A percentile compares a stretch with the other conserved stretches of the same genome.
Conservation (phyloP, 2,888 invertebrate genomes). For the Epirrhoe tristata region DNA sequence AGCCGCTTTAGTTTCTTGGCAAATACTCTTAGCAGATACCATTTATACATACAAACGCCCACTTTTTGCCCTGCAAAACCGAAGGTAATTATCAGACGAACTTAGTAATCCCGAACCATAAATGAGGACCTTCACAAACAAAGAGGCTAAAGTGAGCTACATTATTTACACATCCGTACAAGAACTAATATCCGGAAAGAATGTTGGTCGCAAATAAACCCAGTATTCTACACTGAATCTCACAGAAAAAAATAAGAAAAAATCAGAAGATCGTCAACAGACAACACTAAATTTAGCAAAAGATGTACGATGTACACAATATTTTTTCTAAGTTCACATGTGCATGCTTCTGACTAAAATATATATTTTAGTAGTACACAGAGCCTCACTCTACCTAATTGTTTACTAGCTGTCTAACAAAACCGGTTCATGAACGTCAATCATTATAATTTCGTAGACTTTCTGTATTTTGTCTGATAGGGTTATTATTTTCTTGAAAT, state of each 20-base stretch:
- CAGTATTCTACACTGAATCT: slow-evolving; percentile 42
- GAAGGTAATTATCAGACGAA: slow-evolving; percentile 2
- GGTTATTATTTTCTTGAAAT: too few species aligned
- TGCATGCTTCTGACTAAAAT: background rate
- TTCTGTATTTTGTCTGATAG: too few species aligned
- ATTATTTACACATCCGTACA: slow-evolving; percentile 74
- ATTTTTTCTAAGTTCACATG: background rate
- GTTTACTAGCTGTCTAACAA: slow-evolving; percentile 65
- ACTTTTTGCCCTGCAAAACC: background rate
- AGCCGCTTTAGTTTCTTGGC: too few species aligned
- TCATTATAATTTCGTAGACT: too few species aligned
- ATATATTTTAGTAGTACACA: slow-evolving; percentile 63
- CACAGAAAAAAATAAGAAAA: background rate
- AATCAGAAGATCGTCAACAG: too few species aligned
- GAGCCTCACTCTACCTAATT: slow-evolving; percentile 68
- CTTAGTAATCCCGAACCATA: slow-evolving; percentile 1
- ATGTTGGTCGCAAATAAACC: slow-evolving; percentile 69
- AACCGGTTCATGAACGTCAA: too few species aligned
- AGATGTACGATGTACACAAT: too few species aligned
- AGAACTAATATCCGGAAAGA: slow-evolving; percentile 75
- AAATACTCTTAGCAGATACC: too few species aligned
- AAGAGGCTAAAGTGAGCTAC: slow-evolving; percentile 27
- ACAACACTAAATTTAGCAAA: too few species aligned
- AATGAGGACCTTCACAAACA: slow-evolving; percentile 11
- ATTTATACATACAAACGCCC: background rate